These are phyloP conservation scores for Theonella swinhoei DNA, from an alignment of 37 sponge, comb jelly and placozoan genomes.

Conservation along the genomic window DNA sequence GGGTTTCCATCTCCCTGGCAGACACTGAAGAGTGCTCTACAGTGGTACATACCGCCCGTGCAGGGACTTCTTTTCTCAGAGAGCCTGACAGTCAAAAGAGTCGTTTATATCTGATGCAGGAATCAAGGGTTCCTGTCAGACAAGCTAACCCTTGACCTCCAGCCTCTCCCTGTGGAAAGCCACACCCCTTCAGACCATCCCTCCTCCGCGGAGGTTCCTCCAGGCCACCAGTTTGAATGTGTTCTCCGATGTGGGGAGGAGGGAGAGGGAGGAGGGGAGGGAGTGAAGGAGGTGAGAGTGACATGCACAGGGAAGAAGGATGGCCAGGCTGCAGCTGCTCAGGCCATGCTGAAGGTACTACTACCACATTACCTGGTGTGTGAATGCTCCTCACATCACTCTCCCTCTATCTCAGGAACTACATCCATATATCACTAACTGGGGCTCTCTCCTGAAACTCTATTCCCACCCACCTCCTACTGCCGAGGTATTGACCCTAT, in stretches of 20 bases:
- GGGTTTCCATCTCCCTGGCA: conserved; percentile 61
- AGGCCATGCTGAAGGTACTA: conserved; percentile 43
- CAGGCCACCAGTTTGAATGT: conserved; percentile 21
- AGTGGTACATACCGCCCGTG: conserved; percentile 44
- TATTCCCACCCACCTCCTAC: conserved; percentile 6
- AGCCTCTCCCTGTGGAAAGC: neutral
- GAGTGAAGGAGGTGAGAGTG: neutral
- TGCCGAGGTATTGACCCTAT: too few species aligned
- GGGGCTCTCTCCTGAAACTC: conserved; percentile 36
- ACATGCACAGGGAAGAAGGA: conserved; percentile 22
- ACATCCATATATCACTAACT: conserved; percentile 45
- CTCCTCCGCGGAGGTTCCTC: neutral
- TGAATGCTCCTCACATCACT: neutral
- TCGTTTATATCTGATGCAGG: too few species aligned
- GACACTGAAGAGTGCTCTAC: conserved; percentile 39
- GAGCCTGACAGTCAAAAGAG: too few species aligned
- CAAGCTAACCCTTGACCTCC: conserved; percentile 1
- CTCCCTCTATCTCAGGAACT: conserved; percentile 15
- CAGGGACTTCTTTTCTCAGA: too few species aligned
- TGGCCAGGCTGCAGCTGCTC: conserved; percentile 53
- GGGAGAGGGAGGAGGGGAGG: neutral
- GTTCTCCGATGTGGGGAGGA: conserved; percentile 11
- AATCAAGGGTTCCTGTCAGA: conserved; percentile 14
- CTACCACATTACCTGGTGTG: neutral
- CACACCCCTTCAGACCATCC: neutral